Base-by-base conservation (phyloP, 2,113 vertebrate species). In the Gymnarchus niloticus region DNA sequence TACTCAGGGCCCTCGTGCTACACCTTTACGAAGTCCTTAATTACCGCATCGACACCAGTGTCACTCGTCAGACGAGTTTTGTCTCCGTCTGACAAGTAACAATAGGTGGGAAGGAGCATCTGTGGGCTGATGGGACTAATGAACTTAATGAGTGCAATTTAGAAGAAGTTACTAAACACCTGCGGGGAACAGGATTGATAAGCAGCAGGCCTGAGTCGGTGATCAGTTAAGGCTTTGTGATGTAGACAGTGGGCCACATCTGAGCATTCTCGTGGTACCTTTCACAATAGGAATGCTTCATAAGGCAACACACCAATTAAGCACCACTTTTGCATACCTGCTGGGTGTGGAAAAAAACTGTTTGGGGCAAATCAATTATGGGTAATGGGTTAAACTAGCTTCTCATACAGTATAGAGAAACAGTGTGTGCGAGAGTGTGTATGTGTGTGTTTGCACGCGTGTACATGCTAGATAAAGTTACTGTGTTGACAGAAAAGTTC, bases 401-500 rank as follows among this genome's bases (percentile, higher is more conserved):
- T 83, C 33, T 37, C 56, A 83, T n/a, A 21, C 33, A 57, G 28
- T 77, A 17, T 77, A 9, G 19, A 77, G 37, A 44, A 77, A 44
- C 9, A 77, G 5, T 77, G 7, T 41, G 57, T 23, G 23, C 5
- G 6, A n/a, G 65, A n/a, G n/a, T 17, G 23, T 52, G 33, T 6
- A 4, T 83, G 51, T 83, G 25, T 56, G 25, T 56, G 81, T 49
- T 21, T 54, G 51, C 2, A 21, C 49, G 19, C 10, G 41, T 80
- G 19, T 49, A 46, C 49, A 49, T 73, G 59, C 37, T 12, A 86
- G 85, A 86, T 82, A 86, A 82, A 82, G 85, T 86, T 69, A 83
- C 85, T 82, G 57, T 86, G 85, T 83, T 69, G 78, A 86, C 80
- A 83, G 80, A 69, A 73, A 86, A 83, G 80, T 81, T 83, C 85